phyloP scores from a whole-genome alignment of 1,140 invertebrate species.

The Dendrolimus kikuchii region DNA sequence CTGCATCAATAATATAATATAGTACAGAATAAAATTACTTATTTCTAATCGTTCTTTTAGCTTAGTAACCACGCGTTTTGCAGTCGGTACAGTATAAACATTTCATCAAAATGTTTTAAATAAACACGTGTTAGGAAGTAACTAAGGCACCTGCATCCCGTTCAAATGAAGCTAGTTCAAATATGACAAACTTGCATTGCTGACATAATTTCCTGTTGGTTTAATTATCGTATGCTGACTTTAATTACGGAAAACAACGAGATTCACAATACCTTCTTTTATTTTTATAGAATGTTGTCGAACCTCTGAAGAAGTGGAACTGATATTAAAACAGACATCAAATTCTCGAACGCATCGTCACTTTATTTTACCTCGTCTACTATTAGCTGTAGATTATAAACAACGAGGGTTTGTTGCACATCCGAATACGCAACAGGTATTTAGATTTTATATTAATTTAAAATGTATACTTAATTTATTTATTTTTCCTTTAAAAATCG shows the following conservation, averaged over 20 bases:
- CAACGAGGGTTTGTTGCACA: constrained; percentile 85
- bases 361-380: constrained; percentile 74
- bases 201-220: not conserved
- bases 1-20: too few species aligned
- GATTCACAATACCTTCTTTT: constrained; percentile 1
- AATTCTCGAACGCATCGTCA: constrained; percentile 52
- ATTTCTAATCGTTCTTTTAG: too few species aligned
- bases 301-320: constrained; percentile 79
- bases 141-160: too few species aligned
- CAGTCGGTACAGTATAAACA: too few species aligned
- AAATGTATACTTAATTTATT: too few species aligned
- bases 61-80: too few species aligned
- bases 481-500: too few species aligned
- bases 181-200: not conserved
- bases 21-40: too few species aligned
- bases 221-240: not conserved
- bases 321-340: constrained; percentile 72
- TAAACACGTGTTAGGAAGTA: too few species aligned
- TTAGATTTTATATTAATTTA: not conserved
- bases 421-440: constrained; percentile 80
- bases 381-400: constrained; percentile 80
- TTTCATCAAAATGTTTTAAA: too few species aligned
- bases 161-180: too few species aligned
- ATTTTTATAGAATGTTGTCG: constrained; percentile 69
- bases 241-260: not conserved